phyloP scores from a whole-genome alignment of 2,113 vertebrate species.

The Irena cyanogastra region DNA sequence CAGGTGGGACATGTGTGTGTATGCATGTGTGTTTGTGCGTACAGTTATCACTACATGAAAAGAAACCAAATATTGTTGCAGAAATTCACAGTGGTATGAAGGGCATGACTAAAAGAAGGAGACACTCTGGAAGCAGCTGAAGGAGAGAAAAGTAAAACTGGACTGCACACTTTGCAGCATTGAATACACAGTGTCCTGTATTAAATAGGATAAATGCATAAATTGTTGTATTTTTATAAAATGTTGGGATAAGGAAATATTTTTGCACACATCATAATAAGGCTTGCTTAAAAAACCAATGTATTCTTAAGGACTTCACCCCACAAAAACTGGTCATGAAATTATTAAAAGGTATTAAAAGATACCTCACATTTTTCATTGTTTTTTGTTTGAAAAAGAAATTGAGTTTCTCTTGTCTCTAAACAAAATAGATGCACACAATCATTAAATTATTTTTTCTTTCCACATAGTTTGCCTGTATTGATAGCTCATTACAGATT shows the following conservation, averaged over 20 bases:
- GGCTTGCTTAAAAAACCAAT: not conserved
- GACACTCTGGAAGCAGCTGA: not conserved
- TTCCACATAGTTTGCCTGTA: not conserved
- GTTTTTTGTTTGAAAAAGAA: not conserved
- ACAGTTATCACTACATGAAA: not conserved
- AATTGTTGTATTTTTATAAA: not conserved
- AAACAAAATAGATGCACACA: not conserved
- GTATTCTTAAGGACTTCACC: not conserved
- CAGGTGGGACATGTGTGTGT: accelerated
- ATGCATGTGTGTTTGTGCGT: too few species aligned
- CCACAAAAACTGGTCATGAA: not conserved
- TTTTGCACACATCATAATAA: not conserved
- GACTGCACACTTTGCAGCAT: not conserved
- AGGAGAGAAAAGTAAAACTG: not conserved
- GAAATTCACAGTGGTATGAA: not conserved
- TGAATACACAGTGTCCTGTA: not conserved
- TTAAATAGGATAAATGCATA: not conserved
- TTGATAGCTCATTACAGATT: not conserved
- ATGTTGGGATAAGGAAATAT: not conserved
- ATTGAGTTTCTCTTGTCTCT: not conserved
- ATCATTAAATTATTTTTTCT: not conserved
- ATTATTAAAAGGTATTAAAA: too few species aligned
- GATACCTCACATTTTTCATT: accelerated
- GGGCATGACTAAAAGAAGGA: not conserved
- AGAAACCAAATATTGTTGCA: not conserved